phyloP scores from a whole-genome alignment of 2,888 invertebrate genomes.

The Coelopa pilipes region DNA sequence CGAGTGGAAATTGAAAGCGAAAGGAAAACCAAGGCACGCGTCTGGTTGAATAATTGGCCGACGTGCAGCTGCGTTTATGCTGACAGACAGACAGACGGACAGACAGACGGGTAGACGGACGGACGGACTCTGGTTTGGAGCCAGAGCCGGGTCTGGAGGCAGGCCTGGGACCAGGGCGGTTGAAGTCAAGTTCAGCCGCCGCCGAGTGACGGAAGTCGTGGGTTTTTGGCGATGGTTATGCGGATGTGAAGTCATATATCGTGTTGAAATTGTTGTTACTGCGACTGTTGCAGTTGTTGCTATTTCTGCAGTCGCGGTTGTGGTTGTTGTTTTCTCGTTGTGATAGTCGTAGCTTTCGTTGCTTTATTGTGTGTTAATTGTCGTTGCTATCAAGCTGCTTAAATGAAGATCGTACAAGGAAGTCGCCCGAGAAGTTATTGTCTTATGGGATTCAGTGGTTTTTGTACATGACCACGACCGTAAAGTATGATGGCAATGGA shows the following conservation, averaged over 20 bases:
- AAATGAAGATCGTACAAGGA: too few species aligned
- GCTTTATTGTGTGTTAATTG: too few species aligned
- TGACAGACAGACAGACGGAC: neutral
- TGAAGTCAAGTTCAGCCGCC: neutral
- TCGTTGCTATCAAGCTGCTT: too few species aligned
- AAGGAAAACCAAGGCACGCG: neutral
- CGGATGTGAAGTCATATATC: constrained; percentile 10
- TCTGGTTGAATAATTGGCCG: neutral
- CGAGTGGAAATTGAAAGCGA: constrained; percentile 4
- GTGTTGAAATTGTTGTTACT: neutral
- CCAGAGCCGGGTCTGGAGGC: neutral
- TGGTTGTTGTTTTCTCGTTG: neutral
- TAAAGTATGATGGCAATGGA: too few species aligned
- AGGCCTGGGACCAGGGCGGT: neutral
- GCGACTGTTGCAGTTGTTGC: neutral
- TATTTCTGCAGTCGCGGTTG: neutral
- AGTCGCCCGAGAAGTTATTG: too few species aligned
- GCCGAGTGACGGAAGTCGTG: constrained; percentile 11
- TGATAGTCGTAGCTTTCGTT: too few species aligned
- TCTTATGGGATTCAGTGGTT: too few species aligned
- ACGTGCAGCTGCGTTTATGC: neutral
- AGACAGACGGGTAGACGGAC: neutral
- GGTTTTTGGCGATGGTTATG: constrained; percentile 10
- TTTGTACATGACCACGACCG: too few species aligned
- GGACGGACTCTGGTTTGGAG: too few species aligned